Base-by-base conservation (phyloP, 1,140 invertebrate genomes). In the Alviniconcha marisindica region DNA sequence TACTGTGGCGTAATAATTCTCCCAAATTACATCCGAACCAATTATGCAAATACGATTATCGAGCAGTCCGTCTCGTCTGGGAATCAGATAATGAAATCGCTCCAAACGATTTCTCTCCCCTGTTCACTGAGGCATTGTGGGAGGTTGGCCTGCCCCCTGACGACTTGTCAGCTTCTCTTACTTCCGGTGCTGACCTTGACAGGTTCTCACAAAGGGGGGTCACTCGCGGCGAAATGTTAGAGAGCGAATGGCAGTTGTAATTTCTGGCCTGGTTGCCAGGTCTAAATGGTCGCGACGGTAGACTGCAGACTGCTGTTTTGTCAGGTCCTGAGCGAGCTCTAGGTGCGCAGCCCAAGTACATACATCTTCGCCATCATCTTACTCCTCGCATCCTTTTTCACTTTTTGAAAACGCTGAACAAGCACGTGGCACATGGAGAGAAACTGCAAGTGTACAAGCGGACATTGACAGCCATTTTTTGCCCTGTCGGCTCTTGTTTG, bases 151-250 rank as follows among this genome's bases (percentile, higher is more conserved):
- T 24, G 15, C n/a, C 15, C 56, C 24, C 56, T 60, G 56, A 14
- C 56, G 56, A 21, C 56, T 24, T 60, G 56, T 60, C 56, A 60
- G 56, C 24, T 60, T 60, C 56, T 60, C 56, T 60, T 60, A 60
- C 56, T 60, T 60, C 56, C 56, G 56, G 56, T 60, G 10, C 10
- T 60, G 56, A 60, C 56, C 56, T 60, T 60, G n/a, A 14, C 56
- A 5, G 15, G 10, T 21, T 10, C 18, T 5, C 18, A 18, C 44
- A 18, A 48, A 18, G 44, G 56, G n/a, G 24, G 56, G 56, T 60
- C 56, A 60, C n/a, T 60, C 10, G 56, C 56, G 15, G 15, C 24
- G 18, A 21, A 24, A 60, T 21, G n/a, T 24, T 60, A n/a, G 18
- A 21, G 56, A 60, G 15, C 18, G 56, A 60, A n/a, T 60, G 56